phyloP scores from a whole-genome alignment of 2,797 vertebrate species.

The Kryptopterus vitreolus region DNA sequence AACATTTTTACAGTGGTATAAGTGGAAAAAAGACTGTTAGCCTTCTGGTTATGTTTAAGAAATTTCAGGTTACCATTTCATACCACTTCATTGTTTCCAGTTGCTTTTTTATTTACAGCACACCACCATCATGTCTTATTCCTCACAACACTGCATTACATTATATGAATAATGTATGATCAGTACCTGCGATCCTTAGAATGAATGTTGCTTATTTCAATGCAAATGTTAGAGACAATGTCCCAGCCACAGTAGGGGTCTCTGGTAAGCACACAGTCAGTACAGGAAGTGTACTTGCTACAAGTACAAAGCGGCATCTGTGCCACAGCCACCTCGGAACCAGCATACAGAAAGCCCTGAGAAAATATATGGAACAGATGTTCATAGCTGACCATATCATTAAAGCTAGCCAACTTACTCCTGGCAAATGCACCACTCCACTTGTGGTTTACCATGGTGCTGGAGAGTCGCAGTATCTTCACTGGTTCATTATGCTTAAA shows the following conservation, averaged over 20 bases:
- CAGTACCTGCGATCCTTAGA: constrained; percentile 53
- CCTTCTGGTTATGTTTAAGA: no score
- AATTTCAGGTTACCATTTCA: not conserved
- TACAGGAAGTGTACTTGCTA: constrained; percentile 67
- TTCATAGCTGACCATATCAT: no score
- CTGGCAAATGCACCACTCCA: no score
- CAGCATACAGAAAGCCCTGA: constrained; percentile 73
- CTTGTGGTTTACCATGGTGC: constrained; percentile 63
- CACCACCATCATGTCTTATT: not conserved
- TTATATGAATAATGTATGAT: not conserved
- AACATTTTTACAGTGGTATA: no score
- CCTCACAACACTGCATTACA: no score
- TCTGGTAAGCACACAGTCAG: constrained; percentile 77
- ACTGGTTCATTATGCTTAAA: constrained; percentile 68
- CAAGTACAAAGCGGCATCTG: constrained; percentile 75
- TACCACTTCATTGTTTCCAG: not conserved
- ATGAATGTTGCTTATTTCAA: constrained; percentile 50
- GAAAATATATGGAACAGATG: constrained; percentile 7
- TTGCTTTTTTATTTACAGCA: not conserved
- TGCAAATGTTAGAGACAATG: constrained; percentile 53
- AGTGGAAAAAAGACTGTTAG: no score
- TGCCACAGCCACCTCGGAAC: constrained; percentile 68
- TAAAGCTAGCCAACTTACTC: no score
- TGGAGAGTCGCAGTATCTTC: constrained; percentile 72
- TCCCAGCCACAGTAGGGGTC: constrained; percentile 83